A percentile compares a stretch with the other conserved stretches of the same genome.
Conservation (phyloP, 2,888 invertebrate species). For the Hedychridium roseum region DNA sequence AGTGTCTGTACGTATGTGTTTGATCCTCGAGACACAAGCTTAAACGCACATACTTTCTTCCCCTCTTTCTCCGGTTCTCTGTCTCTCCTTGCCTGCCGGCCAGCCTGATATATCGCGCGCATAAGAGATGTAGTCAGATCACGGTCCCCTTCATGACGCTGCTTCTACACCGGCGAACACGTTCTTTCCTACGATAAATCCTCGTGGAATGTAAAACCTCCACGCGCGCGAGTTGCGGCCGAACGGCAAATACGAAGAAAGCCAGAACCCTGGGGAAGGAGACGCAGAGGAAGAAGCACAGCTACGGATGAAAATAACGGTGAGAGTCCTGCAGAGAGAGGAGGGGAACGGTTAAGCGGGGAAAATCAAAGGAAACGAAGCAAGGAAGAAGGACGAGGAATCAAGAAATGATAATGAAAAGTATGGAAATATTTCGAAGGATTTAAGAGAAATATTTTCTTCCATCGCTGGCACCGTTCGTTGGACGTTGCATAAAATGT, state of each 20-base stretch:
- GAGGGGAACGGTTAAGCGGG: background rate
- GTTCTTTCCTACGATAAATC: conserved; percentile 59
- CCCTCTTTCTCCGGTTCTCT: background rate
- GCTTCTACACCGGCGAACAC: conserved; percentile 55
- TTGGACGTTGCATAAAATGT: no score
- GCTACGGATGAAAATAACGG: no score
- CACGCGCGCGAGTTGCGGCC: no score
- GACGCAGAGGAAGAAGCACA: background rate
- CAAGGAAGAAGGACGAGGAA: background rate
- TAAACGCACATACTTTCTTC: background rate
- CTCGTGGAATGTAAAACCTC: conserved; percentile 55
- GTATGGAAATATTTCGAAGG: no score
- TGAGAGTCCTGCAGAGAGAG: no score
- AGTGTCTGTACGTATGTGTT: no score
- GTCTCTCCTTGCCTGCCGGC: conserved; percentile 18
- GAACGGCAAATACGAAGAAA: no score
- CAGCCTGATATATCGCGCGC: conserved; percentile 55
- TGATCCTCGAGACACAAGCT: no score
- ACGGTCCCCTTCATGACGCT: conserved; percentile 56
- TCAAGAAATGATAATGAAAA: no score
- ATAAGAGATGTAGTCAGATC: conserved; percentile 57
- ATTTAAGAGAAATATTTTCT: no score
- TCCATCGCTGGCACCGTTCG: no score
- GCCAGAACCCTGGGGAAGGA: no score
- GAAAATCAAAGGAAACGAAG: background rate